Conservation (phyloP, 2,113 vertebrate genomes). For the Festucalex cinctus region DNA sequence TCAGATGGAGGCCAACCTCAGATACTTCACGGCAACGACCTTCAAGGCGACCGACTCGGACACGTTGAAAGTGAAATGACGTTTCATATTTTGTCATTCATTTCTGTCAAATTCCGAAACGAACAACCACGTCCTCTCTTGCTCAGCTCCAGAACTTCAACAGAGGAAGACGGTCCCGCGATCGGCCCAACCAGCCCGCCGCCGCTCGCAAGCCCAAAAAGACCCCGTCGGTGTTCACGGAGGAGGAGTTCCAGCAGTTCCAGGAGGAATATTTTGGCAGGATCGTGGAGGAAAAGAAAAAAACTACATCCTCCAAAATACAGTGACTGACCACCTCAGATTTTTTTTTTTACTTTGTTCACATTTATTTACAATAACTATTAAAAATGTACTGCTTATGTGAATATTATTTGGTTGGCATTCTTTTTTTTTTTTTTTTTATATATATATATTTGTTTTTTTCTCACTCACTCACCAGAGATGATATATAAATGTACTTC, state of each 20-base stretch:
- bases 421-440: no score
- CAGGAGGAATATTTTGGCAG: slow-evolving; percentile 75
- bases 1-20: slow-evolving; percentile 60
- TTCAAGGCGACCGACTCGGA: slow-evolving; percentile 38
- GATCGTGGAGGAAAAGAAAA: slow-evolving; percentile 48
- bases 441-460: no score
- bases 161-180: slow-evolving; percentile 59
- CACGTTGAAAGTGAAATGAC: slow-evolving; percentile 54
- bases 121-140: neutral
- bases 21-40: slow-evolving; percentile 55
- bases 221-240: slow-evolving; percentile 66
- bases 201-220: slow-evolving; percentile 29
- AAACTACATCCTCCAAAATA: slow-evolving; percentile 6
- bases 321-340: neutral
- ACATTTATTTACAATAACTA: no score
- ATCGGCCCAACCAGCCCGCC: neutral
- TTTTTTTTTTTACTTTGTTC: no score
- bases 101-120: neutral
- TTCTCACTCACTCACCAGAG: no score
- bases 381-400: no score
- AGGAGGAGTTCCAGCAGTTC: slow-evolving; percentile 74
- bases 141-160: slow-evolving; percentile 64
- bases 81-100: neutral
- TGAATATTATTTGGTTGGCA: no score
- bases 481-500: no score